Percentiles rank a stretch among this genome's conserved stretches.
Evolutionary conservation across 2,797 vertebrate species (phyloP).

Genomic region (Craterocephalus amniculus): DNA sequence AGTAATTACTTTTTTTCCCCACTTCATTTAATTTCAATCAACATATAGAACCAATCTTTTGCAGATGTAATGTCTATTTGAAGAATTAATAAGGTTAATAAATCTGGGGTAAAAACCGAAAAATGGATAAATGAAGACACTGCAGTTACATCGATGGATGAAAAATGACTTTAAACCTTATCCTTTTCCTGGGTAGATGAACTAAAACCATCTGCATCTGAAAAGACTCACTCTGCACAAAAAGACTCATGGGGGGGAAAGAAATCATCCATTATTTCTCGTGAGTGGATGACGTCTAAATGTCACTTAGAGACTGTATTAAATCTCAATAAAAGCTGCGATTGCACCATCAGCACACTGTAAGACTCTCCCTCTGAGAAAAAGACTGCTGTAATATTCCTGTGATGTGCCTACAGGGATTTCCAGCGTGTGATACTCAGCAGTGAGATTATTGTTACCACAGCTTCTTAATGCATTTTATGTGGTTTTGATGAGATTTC

Average conservation of each 20-base stretch:
- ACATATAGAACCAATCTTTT: not conserved
- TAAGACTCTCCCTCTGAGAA: constrained; percentile 28
- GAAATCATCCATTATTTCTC: constrained; percentile 27
- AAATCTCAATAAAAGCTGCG: constrained; percentile 32
- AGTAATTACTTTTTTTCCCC: too few species aligned
- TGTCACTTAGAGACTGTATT: constrained; percentile 31
- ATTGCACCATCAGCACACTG: constrained; percentile 37
- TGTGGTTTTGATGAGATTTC: constrained; percentile 8
- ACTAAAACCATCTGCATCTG: not conserved
- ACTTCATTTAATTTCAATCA: too few species aligned
- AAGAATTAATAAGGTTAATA: too few species aligned
- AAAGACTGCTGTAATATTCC: constrained; percentile 34
- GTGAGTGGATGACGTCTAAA: constrained; percentile 11
- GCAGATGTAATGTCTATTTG: not conserved
- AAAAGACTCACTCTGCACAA: constrained; percentile 17
- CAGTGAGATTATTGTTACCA: not conserved
- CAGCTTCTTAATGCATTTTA: not conserved
- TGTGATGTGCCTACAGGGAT: constrained; percentile 27
- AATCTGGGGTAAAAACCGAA: not conserved
- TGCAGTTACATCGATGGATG: not conserved
- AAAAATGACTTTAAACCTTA: not conserved
- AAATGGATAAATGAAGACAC: not conserved
- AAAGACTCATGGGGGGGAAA: constrained; percentile 1
- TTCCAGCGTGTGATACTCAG: constrained; percentile 12
- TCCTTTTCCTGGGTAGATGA: not conserved